Conservation (phyloP, 2,797 vertebrate species). For the Cercopithecus mitis region DNA sequence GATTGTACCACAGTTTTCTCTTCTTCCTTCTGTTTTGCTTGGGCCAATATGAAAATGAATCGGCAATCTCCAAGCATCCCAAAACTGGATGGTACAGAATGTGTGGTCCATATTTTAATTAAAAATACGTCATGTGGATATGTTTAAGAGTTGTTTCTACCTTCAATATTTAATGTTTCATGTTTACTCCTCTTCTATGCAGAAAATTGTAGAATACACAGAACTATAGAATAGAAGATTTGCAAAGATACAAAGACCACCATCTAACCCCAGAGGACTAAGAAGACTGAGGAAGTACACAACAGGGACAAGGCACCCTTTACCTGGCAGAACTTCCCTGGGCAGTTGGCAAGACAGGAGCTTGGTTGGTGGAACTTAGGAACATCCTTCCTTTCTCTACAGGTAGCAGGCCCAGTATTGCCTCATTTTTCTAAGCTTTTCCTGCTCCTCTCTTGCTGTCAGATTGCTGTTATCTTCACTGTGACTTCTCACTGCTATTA, state of each 20-base stretch:
- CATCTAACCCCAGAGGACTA: not conserved
- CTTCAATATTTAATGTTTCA: not conserved
- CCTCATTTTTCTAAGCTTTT: not conserved
- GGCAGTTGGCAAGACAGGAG: too few species aligned
- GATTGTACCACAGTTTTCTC: not conserved
- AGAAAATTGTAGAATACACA: constrained; percentile 1
- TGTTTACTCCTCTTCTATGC: not conserved
- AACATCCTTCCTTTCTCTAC: not conserved
- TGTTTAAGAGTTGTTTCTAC: not conserved
- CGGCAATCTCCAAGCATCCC: constrained; percentile 38
- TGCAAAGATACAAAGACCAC: too few species aligned
- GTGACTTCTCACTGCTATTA: not conserved
- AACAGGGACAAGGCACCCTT: not conserved
- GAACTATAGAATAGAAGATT: too few species aligned
- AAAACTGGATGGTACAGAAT: constrained; percentile 9
- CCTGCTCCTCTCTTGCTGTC: not conserved
- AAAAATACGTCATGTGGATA: constrained; percentile 38
- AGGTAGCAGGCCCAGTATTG: not conserved
- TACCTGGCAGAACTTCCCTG: not conserved
- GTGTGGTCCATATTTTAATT: constrained; percentile 59
- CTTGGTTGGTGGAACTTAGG: not conserved
- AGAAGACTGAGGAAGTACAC: not conserved
- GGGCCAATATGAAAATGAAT: constrained; percentile 53
- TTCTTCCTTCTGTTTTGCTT: not conserved
- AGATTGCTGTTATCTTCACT: not conserved